Base-by-base conservation (phyloP, 1,140 invertebrate genomes). In the Campoletis sonorensis region DNA sequence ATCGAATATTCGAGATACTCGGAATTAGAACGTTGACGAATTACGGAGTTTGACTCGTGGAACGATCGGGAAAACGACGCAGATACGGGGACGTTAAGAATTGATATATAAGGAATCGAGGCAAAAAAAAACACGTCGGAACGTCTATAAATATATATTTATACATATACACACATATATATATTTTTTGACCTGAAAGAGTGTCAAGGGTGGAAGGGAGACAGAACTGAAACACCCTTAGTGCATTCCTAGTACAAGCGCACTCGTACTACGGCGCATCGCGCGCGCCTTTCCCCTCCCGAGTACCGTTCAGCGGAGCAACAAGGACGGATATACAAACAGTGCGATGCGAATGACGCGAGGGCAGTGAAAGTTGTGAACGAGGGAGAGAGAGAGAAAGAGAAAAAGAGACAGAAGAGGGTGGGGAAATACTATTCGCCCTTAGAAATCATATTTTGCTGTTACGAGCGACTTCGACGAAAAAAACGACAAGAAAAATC, bases 221-320 rank as follows among this genome's bases (percentile, higher is more conserved):
- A 15, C 8, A n/a, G 30, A 77, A 51, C 30, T 75, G 81, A 79
- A 82, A 85, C 84, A 81, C 85, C 79, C 81, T 80, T 83, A 73
- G 37, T 61, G 64, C 61, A 49, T 64, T 73, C 40, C 51, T 54
- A 54, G 51, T 54, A 54, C 51, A 54, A 54, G 18, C 51, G 51
- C 51, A 54, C 51, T 54, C 51, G 51, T 54, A 18, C 27, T n/a
- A 76, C 45, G 72, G 37, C 61, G 76, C 26, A 30, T 78, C 54
- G 76, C 27, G 27, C n/a, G 23, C 33, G 21, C 13, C 23, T 4
- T 23, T 5, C 51, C 13, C 23, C 13, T 16, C n/a, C 51, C 16
- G 10, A 54, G 51, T 54, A 54, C 51, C 51, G 51, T 54, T 54
- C 1, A 54, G 18, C n/a, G 16, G 16, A n/a, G 51, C 18, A 54